Conservation (phyloP, 2,113 vertebrate species). For the Anoplopoma fimbria region DNA sequence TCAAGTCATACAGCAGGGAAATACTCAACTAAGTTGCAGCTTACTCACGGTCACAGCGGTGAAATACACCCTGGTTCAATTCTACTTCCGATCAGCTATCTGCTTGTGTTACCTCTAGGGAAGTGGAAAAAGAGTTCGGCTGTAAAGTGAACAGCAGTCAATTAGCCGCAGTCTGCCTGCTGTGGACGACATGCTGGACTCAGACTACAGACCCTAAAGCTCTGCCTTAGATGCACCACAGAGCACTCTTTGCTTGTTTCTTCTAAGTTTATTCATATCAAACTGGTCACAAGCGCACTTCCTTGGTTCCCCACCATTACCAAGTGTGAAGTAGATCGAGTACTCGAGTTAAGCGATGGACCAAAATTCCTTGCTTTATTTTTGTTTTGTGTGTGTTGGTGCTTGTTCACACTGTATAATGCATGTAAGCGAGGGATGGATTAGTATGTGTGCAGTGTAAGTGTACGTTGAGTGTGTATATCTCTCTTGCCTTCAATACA, state of each 20-base stretch:
- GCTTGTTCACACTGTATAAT: constrained; percentile 9
- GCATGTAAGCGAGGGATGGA: background rate
- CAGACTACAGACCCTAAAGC: background rate
- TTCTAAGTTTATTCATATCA: background rate
- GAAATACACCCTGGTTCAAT: no score
- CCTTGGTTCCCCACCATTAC: background rate
- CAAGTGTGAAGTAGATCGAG: background rate
- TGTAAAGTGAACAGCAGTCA: no score
- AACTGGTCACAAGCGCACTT: background rate
- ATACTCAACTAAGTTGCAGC: no score
- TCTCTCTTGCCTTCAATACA: constrained; percentile 14
- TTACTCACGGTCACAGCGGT: no score
- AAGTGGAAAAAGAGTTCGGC: no score
- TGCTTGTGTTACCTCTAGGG: no score
- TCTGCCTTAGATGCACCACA: no score
- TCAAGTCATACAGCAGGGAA: no score
- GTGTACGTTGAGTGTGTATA: constrained; percentile 3
- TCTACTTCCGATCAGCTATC: no score
- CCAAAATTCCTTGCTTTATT: background rate
- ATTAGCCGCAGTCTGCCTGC: no score
- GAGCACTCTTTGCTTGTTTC: no score
- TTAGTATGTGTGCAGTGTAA: background rate
- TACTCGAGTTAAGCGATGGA: background rate
- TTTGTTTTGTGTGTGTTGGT: background rate
- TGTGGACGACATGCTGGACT: no score